Evolutionary conservation across 2,113 vertebrate genomes (phyloP), one percentile per base, ranked within the genome.

Genomic region (Amphiprion ocellaris): DNA sequence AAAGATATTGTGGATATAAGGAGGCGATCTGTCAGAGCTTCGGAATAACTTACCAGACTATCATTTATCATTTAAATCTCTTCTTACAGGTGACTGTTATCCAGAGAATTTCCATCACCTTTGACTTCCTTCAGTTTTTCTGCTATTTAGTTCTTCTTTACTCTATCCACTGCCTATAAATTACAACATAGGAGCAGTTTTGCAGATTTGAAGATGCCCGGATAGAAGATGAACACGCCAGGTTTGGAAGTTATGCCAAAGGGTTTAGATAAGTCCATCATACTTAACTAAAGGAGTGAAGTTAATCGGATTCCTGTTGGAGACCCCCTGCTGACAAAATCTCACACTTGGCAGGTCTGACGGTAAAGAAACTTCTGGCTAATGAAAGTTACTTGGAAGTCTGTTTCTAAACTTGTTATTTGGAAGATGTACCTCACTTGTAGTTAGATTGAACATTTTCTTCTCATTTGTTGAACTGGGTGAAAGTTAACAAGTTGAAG

Each of bases 301-400:
- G 66, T 84, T 90, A 89, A 81, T 84, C 74, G 65, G 89, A 74
- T 89, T 85, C 61, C 76, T 64, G 33, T 33, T 7, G 76, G 53
- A 69, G 15, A 77, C 89, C 86, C 84, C 91, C 89, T 63, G 83
- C 89, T 82, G 88, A 61, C 33, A 63, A 79, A 86, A 73, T 62
- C 87, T 81, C 66, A 24, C 19, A 74, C 89, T 63, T 75, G 69
- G 49, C 28, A 44, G 64, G n/a, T 56, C 11, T 71, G 85, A 77
- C 68, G 55, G n/a, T 44, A 63, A 71, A 87, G 21, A 79, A 73
- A 74, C 71, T 37, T 68, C 28, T 8, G 5, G 47, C 21, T 3
- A 67, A 12, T 23, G 11, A 23, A 14, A 54, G 47, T 71, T 77
- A 62, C 46, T 15, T 1, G 1, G 9, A 58, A 80, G 47, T 59